Percentiles rank a stretch among this genome's conserved stretches.
Evolutionary conservation across 2,888 invertebrate genomes (phyloP).

Genomic region (Coecobrya sp.): DNA sequence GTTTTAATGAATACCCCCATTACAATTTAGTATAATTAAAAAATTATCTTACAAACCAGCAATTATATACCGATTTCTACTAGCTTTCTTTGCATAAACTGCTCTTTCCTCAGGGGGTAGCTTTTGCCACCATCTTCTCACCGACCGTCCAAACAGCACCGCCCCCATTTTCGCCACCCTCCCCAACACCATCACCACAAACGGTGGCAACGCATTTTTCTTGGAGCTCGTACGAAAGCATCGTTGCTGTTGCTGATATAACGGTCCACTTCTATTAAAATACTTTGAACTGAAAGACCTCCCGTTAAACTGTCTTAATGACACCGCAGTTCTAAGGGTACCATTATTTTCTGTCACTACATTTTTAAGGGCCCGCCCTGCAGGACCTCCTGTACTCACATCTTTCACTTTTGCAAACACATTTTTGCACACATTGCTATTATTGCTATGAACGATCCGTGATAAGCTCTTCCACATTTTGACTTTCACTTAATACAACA

Average conservation of each 20-base stretch:
- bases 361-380: neutral
- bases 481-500: neutral
- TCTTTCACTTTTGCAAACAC: neutral
- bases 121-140: slow-evolving; percentile 88
- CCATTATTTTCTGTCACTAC: neutral
- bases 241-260: neutral
- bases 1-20: neutral
- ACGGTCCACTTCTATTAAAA: neutral
- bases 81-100: slow-evolving; percentile 81
- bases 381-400: neutral
- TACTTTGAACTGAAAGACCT: too few species aligned
- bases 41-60: slow-evolving; percentile 77
- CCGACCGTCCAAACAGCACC: slow-evolving; percentile 87
- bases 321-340: neutral
- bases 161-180: slow-evolving; percentile 87
- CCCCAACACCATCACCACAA: slow-evolving; percentile 80
- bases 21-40: neutral
- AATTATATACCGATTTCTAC: slow-evolving; percentile 80
- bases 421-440: neutral
- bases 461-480: slow-evolving; percentile 34
- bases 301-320: neutral
- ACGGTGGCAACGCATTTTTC: slow-evolving; percentile 82
- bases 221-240: slow-evolving; percentile 55
- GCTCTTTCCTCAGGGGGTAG: slow-evolving; percentile 87
- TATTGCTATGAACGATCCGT: neutral